Evolutionary conservation across 92 coral and sea anemone genomes (phyloP).

Genomic region (Epizoanthus stellaris): DNA sequence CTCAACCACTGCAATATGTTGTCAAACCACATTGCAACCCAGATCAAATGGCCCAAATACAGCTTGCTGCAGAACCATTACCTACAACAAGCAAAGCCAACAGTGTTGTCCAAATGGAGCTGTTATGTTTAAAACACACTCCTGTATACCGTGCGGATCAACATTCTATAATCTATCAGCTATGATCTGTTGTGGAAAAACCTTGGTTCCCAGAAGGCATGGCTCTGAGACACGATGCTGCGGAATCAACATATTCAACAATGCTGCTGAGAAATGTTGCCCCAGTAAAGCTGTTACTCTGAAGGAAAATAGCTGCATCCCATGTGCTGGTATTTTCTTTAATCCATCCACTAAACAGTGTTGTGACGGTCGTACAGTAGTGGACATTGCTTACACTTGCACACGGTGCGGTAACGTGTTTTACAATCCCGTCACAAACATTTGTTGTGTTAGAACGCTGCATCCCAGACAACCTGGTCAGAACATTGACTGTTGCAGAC

Average conservation of each 20-base stretch:
- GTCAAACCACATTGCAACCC: neutral
- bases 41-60: neutral
- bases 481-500: slow-evolving; percentile 29
- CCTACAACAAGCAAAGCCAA: neutral
- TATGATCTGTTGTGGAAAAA: slow-evolving; percentile 5
- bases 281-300: neutral
- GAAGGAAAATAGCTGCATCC: slow-evolving; percentile 6
- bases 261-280: slow-evolving; percentile 24
- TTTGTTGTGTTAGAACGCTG: slow-evolving; percentile 13
- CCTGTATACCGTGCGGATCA: slow-evolving; percentile 6
- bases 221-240: slow-evolving; percentile 24
- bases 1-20: neutral
- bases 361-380: slow-evolving; percentile 1
- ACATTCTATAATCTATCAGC: slow-evolving; percentile 1
- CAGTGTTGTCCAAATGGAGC: too few species aligned
- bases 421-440: slow-evolving; percentile 32
- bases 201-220: neutral
- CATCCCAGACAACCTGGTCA: slow-evolving; percentile 13
- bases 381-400: neutral
- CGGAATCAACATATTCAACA: slow-evolving; percentile 2
- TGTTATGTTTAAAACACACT: too few species aligned
- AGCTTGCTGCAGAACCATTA: neutral
- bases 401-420: slow-evolving; percentile 13
- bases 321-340: slow-evolving; percentile 47
- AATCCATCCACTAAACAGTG: slow-evolving; percentile 28